A percentile compares a stretch with the other conserved stretches of the same genome.
These are phyloP conservation scores for rat (Rattus norvegicus) DNA, from an alignment of 2,113 vertebrate genomes.

Conservation along the genomic window DNA sequence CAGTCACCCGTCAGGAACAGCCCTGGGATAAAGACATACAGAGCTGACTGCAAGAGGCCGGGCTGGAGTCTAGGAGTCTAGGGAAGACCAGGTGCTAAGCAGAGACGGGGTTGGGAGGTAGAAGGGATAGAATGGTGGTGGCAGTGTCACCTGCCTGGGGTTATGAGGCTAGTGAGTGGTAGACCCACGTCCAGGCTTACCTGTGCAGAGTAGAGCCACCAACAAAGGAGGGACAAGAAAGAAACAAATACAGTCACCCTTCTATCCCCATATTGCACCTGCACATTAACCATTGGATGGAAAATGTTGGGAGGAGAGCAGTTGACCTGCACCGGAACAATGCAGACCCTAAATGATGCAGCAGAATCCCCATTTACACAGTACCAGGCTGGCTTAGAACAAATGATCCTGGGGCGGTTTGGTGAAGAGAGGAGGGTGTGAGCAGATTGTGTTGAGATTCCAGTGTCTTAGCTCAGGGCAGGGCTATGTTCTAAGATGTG, in stretches of 20 bases:
- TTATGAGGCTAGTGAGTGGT: neutral
- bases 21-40: neutral
- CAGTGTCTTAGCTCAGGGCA: neutral
- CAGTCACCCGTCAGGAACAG: neutral
- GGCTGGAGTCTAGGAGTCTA: neutral
- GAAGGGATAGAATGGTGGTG: too few relatives aligned
- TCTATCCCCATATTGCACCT: neutral
- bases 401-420: neutral
- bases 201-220: neutral
- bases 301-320: neutral
- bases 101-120: neutral
- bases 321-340: neutral
- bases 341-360: neutral
- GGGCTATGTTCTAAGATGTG: neutral
- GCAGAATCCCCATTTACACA: neutral
- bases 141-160: neutral
- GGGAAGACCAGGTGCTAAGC: neutral
- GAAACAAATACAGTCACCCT: neutral
- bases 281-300: neutral
- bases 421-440: neutral
- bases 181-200: neutral
- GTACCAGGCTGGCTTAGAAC: too few relatives aligned
- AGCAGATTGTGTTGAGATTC: neutral
- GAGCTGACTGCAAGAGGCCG: neutral
- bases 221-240: neutral